These are phyloP conservation scores for Cerceris ruficornis DNA, from an alignment of 2,888 invertebrate species.

Conservation along the genomic window DNA sequence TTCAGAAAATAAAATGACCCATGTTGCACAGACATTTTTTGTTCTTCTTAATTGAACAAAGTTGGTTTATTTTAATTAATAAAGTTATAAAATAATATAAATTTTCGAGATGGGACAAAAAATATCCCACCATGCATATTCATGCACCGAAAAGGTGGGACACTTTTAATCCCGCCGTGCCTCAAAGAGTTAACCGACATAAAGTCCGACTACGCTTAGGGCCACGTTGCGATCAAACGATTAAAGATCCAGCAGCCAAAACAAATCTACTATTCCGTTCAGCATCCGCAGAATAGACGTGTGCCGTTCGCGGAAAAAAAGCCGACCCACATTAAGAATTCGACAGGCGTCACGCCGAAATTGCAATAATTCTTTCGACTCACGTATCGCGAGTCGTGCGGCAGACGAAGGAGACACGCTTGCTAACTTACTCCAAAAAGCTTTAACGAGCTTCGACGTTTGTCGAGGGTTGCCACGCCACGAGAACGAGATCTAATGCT, in stretches of 20 bases:
- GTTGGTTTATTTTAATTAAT: too few relatives aligned
- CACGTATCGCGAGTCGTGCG: conserved; percentile 70
- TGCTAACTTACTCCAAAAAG: conserved; percentile 71
- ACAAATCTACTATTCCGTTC: conserved; percentile 1
- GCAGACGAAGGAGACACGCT: conserved; percentile 36
- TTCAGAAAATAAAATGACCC: too few relatives aligned
- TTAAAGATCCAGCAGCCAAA: neutral
- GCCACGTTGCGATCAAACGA: too few relatives aligned
- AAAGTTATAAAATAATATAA: too few relatives aligned
- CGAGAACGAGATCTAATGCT: conserved; percentile 33
- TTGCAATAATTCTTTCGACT: conserved; percentile 78
- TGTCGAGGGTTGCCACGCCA: conserved; percentile 64
- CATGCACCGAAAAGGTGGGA: too few relatives aligned
- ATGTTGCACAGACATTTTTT: too few relatives aligned
- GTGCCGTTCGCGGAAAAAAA: conserved; percentile 53
- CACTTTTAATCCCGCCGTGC: too few relatives aligned
- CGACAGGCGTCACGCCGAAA: conserved; percentile 66
- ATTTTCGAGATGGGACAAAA: too few relatives aligned
- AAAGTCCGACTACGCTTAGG: too few relatives aligned
- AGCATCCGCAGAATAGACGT: conserved; percentile 43
- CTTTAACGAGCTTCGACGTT: conserved; percentile 79
- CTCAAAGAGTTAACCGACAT: too few relatives aligned
- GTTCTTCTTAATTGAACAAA: too few relatives aligned
- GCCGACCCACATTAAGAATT: conserved; percentile 53
- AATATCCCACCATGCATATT: too few relatives aligned